phyloP scores from a whole-genome alignment of 2,113 vertebrate genomes.

The Bos javanicus region DNA sequence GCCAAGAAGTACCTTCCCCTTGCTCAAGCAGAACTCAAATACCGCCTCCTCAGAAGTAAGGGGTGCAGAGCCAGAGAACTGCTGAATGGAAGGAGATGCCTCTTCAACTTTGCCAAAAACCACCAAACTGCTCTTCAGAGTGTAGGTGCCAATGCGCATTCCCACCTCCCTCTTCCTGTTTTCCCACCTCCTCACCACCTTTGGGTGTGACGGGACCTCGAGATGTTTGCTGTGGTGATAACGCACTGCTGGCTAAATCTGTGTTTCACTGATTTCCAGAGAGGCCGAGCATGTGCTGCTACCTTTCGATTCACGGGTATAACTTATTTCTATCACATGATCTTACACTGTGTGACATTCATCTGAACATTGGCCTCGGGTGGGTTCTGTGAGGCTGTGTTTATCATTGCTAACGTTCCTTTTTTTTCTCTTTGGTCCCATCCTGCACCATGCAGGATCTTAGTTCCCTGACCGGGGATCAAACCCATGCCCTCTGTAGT shows the following conservation, averaged over 20 bases:
- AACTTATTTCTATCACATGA: neutral
- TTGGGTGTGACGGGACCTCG: neutral
- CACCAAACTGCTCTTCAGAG: neutral
- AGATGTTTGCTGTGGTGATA: neutral
- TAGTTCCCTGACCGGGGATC: neutral
- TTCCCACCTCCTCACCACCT: neutral
- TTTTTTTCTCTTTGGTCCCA: neutral
- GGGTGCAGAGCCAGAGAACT: neutral
- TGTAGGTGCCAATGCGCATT: accelerated
- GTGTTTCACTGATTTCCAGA: neutral
- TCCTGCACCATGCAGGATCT: neutral
- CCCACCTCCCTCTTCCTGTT: neutral
- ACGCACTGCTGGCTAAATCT: neutral
- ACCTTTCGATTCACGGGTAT: accelerated
- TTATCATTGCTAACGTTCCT: neutral
- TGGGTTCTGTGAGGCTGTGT: neutral
- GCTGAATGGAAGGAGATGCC: neutral
- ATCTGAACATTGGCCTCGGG: neutral
- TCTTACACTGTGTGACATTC: neutral
- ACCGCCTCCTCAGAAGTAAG: neutral
- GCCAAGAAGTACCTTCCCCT: neutral
- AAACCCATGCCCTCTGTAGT: neutral
- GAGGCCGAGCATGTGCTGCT: accelerated
- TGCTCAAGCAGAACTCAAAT: too few relatives aligned
- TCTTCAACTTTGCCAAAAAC: neutral